Evolutionary conservation across 35 echinoderm and acorn worm species (phyloP).

Genomic region (Ophiothrix spiculata): DNA sequence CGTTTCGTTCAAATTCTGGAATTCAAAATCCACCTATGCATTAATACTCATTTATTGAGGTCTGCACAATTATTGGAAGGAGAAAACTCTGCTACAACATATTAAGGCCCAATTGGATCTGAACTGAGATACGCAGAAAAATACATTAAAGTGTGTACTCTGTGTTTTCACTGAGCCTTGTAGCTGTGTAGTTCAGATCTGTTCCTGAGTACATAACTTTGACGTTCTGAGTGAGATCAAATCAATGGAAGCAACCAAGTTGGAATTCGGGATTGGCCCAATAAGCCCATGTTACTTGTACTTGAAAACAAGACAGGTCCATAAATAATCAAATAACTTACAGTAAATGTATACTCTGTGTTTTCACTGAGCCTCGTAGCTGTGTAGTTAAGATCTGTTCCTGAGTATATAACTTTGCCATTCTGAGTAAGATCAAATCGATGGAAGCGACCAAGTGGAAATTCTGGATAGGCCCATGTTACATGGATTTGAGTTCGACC

Average conservation of each 20-base stretch:
- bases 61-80: too few relatives aligned
- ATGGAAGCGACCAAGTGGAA: constrained; percentile 77
- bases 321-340: constrained; percentile 31
- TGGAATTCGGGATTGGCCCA: constrained; percentile 89
- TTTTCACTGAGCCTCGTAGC: constrained; percentile 63
- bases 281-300: neutral
- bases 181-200: constrained; percentile 67
- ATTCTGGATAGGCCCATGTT: constrained; percentile 87
- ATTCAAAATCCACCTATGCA: too few relatives aligned
- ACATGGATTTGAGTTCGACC: constrained; percentile 83
- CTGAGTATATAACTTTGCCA: constrained; percentile 92
- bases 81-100: too few relatives aligned
- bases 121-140: neutral
- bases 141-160: constrained; percentile 61
- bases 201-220: constrained; percentile 95
- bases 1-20: too few relatives aligned
- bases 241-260: constrained; percentile 76
- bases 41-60: too few relatives aligned
- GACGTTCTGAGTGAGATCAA: constrained; percentile 81
- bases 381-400: constrained; percentile 75
- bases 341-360: constrained; percentile 91
- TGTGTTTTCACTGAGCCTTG: constrained; percentile 67
- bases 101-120: too few relatives aligned
- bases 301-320: neutral
- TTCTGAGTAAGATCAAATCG: constrained; percentile 86